Base-by-base conservation (phyloP, 2,888 invertebrate genomes). In the Hemicrepidius hirtus region DNA sequence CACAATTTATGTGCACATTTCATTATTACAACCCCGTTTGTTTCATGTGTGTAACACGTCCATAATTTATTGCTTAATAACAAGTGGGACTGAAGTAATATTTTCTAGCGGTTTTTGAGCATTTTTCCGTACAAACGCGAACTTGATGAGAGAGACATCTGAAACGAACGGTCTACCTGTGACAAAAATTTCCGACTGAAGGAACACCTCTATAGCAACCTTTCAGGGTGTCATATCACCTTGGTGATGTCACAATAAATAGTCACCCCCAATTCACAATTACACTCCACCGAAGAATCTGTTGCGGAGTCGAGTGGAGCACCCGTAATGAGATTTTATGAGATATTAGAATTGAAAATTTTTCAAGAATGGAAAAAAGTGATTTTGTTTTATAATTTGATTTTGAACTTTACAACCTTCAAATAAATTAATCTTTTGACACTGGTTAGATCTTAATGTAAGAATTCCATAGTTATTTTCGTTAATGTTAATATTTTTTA, bases 121-220 rank as follows among this genome's bases (percentile, higher is more conserved):
- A 40, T 49, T 68, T 46, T 37, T 46, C 32, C 35, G 59, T 5
- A 10, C 7, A 41, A 65, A 28, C 5, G 46, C 46, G 12, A 67
- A 32, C 55, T 66, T 28, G 57, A 46, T 46, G 21, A 28, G 7
- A 32, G 49, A 13, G 24, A 50, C 65, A 35, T 18, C 24, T 5
- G 44, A 3, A 21, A 18, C 12, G 49, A 44, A 60, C 55, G 68
- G 63, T 57, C 64, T 68, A 60, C 55, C 55, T 32, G 59, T 65
- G 64, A 41, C 68, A 72, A 69, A 74, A 80, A 76, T 81, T 81
- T 79, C 78, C 82, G 76, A 72, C 75, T 78, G 77, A 83, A 77
- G 79, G 83, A 79, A 79, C 84, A 84, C 82, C 80, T 81, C 84
- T 84, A 84, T 85, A 83, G 85, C 85, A 85, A 85, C 85, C 81